Evolutionary conservation across 2,888 invertebrate genomes (phyloP).

Genomic region (Stenotaenia linearis): DNA sequence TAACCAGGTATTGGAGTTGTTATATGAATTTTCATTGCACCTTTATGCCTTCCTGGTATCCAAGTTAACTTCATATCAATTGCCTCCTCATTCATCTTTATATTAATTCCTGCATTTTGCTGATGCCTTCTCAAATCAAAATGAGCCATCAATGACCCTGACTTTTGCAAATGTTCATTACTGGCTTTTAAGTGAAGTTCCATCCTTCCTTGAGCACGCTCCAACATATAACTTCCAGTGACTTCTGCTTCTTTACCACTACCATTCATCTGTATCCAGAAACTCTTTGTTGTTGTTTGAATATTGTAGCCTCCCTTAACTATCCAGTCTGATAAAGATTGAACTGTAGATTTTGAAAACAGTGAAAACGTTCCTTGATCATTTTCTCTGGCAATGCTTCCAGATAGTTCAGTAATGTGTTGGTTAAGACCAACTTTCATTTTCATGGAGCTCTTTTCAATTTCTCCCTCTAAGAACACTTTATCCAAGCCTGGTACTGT

Average conservation of each 20-base stretch:
- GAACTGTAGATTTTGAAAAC: not conserved
- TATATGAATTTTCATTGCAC: not conserved
- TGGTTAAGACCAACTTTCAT: not conserved
- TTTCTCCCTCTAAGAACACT: not conserved
- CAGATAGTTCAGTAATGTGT: not conserved
- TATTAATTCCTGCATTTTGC: not conserved
- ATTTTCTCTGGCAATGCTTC: not conserved
- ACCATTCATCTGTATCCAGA: not conserved
- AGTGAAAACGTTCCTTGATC: not conserved
- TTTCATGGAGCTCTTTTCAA: not conserved
- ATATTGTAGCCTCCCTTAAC: not conserved
- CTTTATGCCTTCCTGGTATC: not conserved
- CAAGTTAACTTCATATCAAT: not conserved
- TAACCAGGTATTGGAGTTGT: not conserved
- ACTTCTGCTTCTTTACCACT: not conserved
- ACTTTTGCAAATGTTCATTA: not conserved
- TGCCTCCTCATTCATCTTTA: not conserved
- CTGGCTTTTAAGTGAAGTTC: not conserved
- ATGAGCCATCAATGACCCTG: not conserved
- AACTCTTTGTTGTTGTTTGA: not conserved
- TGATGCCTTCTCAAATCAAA: not conserved
- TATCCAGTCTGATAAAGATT: not conserved
- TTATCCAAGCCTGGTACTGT: not conserved
- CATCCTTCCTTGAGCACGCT: not conserved
- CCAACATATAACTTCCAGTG: not conserved